Conservation (phyloP, 2,113 vertebrate species). For the Spea bombifrons region DNA sequence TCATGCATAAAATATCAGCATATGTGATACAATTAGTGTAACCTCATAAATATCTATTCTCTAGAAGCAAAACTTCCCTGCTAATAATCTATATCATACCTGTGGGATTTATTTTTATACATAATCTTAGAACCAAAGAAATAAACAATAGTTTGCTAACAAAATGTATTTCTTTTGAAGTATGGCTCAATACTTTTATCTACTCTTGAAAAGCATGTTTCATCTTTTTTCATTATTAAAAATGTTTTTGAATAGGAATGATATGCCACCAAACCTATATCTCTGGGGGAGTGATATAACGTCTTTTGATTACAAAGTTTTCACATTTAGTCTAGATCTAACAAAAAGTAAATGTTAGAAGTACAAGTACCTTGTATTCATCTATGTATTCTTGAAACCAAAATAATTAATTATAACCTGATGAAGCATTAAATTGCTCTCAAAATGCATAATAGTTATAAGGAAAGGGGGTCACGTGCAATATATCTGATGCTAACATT, state of each 20-base stretch:
- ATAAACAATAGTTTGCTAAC: constrained; percentile 42
- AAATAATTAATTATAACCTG: neutral
- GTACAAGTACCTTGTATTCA: neutral
- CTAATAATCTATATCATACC: constrained; percentile 44
- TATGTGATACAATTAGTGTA: constrained; percentile 48
- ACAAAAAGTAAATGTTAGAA: constrained; percentile 7
- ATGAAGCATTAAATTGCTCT: neutral
- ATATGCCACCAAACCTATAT: constrained; percentile 21
- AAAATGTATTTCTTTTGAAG: constrained; percentile 46
- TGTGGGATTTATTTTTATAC: constrained; percentile 28
- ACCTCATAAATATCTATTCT: constrained; percentile 49
- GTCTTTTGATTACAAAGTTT: constrained; percentile 33
- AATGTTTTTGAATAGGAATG: constrained; percentile 36
- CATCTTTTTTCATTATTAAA: constrained; percentile 42
- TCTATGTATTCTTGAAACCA: neutral
- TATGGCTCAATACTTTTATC: constrained; percentile 35
- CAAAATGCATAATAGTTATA: too few relatives aligned
- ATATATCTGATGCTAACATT: too few relatives aligned
- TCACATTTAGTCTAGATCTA: constrained; percentile 15
- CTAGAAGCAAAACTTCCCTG: constrained; percentile 37
- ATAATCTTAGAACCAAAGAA: constrained; percentile 13
- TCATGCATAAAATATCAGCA: constrained; percentile 48
- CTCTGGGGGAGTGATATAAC: constrained; percentile 34
- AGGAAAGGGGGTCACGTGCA: too few relatives aligned
- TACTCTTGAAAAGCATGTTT: constrained; percentile 38